Conservation (phyloP, 2,113 vertebrate genomes). For the Monopterus albus region DNA sequence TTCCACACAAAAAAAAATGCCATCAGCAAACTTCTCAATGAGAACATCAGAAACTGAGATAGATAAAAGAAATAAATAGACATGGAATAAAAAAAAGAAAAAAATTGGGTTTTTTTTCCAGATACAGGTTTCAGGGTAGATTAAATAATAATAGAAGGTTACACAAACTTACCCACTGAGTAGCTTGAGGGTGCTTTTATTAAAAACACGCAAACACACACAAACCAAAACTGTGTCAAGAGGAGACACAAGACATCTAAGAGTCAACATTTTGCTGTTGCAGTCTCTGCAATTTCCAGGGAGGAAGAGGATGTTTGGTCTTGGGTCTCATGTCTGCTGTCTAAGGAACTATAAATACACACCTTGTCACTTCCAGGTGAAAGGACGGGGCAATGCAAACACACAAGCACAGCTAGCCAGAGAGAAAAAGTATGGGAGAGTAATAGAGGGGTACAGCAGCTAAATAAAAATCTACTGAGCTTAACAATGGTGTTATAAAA, state of each 20-base stretch:
- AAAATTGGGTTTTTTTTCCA: no score
- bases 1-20: no score
- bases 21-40: no score
- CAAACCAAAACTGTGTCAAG: constrained; percentile 19
- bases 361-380: constrained; percentile 83
- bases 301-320: constrained; percentile 89
- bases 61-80: no score
- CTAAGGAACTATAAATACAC: constrained; percentile 82
- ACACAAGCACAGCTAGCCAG: constrained; percentile 65
- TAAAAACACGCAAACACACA: constrained; percentile 13
- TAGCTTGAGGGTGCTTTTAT: background rate
- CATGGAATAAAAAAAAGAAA: no score
- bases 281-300: constrained; percentile 80
- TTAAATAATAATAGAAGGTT: background rate
- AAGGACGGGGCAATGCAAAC: constrained; percentile 78
- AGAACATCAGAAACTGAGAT: no score
- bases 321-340: constrained; percentile 83
- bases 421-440: constrained; percentile 36
- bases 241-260: constrained; percentile 17
- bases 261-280: constrained; percentile 59
- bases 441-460: constrained; percentile 44
- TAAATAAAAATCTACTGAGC: constrained; percentile 81
- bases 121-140: no score
- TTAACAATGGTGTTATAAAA: constrained; percentile 84
- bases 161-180: background rate